Percentiles rank a stretch among this genome's conserved stretches.
Conservation (phyloP, 2,797 vertebrate species). For the Tenualosa ilisha region DNA sequence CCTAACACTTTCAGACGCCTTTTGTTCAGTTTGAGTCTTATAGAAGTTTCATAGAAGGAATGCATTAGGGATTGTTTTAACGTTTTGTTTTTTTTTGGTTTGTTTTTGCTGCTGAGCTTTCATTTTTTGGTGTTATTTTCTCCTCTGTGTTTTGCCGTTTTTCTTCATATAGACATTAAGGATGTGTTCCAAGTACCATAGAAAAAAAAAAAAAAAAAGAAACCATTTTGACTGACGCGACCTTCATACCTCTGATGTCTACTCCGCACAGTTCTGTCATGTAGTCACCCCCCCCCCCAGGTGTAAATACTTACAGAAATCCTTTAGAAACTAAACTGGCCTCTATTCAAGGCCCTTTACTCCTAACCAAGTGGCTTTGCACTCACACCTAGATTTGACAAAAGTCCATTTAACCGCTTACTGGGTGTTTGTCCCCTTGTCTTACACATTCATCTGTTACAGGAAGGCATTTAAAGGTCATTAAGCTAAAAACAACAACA, state of each 20-base stretch:
- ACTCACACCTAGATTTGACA: background rate
- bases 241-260: background rate
- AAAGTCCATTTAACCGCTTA: background rate
- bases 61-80: slow-evolving; percentile 20
- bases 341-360: background rate
- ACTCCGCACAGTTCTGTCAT: background rate
- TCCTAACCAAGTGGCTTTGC: background rate
- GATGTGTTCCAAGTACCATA: slow-evolving; percentile 13
- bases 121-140: background rate
- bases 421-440: background rate
- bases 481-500: background rate
- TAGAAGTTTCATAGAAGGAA: slow-evolving; percentile 8
- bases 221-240: background rate
- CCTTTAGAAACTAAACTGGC: background rate
- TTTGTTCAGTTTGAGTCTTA: background rate
- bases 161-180: background rate
- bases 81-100: background rate
- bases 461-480: background rate
- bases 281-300: background rate
- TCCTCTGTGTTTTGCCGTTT: background rate
- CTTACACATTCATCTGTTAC: background rate
- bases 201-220: background rate
- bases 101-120: slow-evolving; percentile 12
- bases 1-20: background rate
- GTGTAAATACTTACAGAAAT: slow-evolving; percentile 1